A percentile compares a stretch with the other conserved stretches of the same genome.
phyloP scores from a whole-genome alignment of 2,113 vertebrate genomes.

The Dicerorhinus sumatrensis region DNA sequence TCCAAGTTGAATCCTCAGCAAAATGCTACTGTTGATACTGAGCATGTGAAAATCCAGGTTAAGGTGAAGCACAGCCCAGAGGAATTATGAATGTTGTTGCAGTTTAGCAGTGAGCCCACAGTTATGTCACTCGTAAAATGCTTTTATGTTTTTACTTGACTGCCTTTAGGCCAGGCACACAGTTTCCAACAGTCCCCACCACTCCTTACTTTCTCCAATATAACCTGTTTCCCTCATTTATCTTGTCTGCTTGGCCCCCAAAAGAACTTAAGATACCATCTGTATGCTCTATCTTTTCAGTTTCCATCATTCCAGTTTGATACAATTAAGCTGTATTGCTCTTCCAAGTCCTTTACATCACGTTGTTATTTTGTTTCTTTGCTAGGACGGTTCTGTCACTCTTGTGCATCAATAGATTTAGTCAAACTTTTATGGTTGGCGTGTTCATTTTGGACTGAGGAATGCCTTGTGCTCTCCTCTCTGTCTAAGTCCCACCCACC shows the following conservation, averaged over 20 bases:
- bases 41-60: background rate
- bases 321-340: background rate
- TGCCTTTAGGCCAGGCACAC: background rate
- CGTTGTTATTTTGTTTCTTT: background rate
- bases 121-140: background rate
- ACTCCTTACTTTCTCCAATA: background rate
- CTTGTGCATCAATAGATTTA: background rate
- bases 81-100: background rate
- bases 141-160: background rate
- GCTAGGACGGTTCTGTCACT: background rate
- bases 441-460: background rate
- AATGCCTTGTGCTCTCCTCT: background rate
- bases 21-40: background rate
- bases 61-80: background rate
- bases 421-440: background rate
- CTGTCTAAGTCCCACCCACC: background rate
- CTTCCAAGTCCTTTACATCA: background rate
- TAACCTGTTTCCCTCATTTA: background rate
- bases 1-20: background rate
- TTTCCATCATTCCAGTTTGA: background rate
- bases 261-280: background rate
- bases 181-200: background rate
- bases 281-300: background rate
- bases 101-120: background rate
- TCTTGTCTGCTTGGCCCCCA: rapidly evolving